Base-by-base conservation (phyloP, 2,888 invertebrate genomes). In the Rhabditoides inermis region DNA sequence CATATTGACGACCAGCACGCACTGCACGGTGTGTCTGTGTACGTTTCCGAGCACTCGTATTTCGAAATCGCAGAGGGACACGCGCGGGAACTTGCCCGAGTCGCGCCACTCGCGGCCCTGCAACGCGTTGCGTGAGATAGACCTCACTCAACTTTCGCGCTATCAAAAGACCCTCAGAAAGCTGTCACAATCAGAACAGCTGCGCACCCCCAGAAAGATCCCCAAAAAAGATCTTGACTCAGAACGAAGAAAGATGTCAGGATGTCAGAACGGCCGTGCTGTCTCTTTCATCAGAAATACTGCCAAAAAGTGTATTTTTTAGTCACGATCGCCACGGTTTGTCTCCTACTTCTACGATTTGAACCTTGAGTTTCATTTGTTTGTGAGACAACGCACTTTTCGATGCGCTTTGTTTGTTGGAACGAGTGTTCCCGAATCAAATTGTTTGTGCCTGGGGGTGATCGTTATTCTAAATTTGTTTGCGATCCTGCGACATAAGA, bases 31-130 rank as follows among this genome's bases (percentile, higher is more conserved):
- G 49, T 74, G 73, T 27, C 76, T 58, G 49, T 77, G 77, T 6
- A 77, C 66, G 54, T 77, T 77, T 44, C 77, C 77, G 3, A 77
- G 69, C 1, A 74, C 74, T 50, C 76, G 65, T 40, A 76, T 76
- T 51, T 72, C 71, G 53, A 77, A 77, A 58, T 77, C 77, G 51
- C 77, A 77, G 35, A 78, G 65, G 4, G 77, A 78, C 15, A 78
- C 78, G 23, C 77, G 55, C 2, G 77, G 77, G 55, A 78, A 78
- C 51, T 76, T 76, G n/a, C 74, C 76, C 27, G 73, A 74, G 48
- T 77, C 72, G 35, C 65, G 56, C 76, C 76, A 76, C 60, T 76
- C 76, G 28, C 66, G 54, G 27, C 72, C 73, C 71, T 72, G 41
- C 47, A 60, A 46, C 18, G 7, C 22, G 12, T n/a, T n/a, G n/a